Percentiles rank a stretch among this genome's conserved stretches.
These are phyloP conservation scores for Dorcus parallelipipedus DNA, from an alignment of 2,888 invertebrate species.

Conservation along the genomic window DNA sequence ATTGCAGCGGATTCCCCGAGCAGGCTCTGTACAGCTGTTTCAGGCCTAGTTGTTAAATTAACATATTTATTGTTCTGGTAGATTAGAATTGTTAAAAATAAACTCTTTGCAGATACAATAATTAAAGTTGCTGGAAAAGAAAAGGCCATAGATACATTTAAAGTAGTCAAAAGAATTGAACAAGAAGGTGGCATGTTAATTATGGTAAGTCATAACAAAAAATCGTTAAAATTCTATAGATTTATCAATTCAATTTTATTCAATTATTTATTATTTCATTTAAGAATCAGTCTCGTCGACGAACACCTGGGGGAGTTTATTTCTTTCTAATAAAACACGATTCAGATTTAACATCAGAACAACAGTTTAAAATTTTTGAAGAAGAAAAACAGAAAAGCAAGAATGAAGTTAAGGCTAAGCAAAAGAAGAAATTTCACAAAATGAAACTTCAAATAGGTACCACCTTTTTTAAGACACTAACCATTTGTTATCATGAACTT, in stretches of 20 bases:
- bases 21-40: too few relatives aligned
- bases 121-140: conserved; percentile 69
- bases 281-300: conserved; percentile 72
- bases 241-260: too few relatives aligned
- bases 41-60: too few relatives aligned
- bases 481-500: neutral
- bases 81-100: neutral
- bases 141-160: conserved; percentile 70
- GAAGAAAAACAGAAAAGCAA: conserved; percentile 60
- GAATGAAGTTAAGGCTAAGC: conserved; percentile 56
- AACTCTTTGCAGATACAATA: conserved; percentile 60
- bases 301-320: conserved; percentile 85
- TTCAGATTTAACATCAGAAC: conserved; percentile 61
- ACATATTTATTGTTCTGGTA: neutral
- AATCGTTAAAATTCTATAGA: too few relatives aligned
- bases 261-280: conserved; percentile 6
- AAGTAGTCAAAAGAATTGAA: conserved; percentile 79
- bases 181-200: conserved; percentile 83
- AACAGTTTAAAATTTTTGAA: conserved; percentile 65
- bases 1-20: too few relatives aligned
- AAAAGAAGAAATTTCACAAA: conserved; percentile 63
- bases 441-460: conserved; percentile 53
- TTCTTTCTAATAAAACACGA: conserved; percentile 76
- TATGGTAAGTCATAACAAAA: conserved; percentile 54
- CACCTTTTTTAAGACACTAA: conserved; percentile 7